phyloP scores from a whole-genome alignment of 2,113 vertebrate species.

The Tringa solitaria region DNA sequence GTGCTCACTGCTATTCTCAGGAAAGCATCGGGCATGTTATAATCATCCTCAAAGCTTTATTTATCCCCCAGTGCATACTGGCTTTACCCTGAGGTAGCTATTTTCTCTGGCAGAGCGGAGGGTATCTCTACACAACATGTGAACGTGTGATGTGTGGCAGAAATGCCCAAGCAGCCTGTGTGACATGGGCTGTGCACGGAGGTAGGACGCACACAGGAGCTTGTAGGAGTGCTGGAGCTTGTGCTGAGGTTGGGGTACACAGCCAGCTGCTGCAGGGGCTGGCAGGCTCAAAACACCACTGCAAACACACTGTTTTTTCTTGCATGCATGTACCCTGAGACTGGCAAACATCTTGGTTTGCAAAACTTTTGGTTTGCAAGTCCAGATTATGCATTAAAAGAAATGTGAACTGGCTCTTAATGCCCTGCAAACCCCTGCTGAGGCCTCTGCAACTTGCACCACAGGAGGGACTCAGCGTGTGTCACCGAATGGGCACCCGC shows the following conservation, averaged over 20 bases:
- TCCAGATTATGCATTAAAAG: neutral
- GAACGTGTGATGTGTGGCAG: rapidly evolving
- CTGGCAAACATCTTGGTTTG: neutral
- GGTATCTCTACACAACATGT: rapidly evolving
- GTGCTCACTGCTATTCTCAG: neutral
- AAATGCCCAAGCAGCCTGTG: neutral
- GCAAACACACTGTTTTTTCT: neutral
- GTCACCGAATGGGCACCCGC: rapidly evolving
- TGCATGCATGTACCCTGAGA: too few relatives aligned
- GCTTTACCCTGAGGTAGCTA: neutral
- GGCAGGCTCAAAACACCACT: neutral
- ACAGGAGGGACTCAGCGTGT: neutral
- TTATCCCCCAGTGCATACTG: too few relatives aligned
- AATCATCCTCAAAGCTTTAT: neutral
- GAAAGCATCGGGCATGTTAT: neutral
- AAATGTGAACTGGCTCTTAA: neutral
- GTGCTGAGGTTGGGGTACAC: too few relatives aligned
- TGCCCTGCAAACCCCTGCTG: neutral
- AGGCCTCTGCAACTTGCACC: neutral
- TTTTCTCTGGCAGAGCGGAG: neutral
- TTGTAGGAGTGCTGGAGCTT: neutral
- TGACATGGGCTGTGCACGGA: rapidly evolving
- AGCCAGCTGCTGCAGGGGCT: neutral
- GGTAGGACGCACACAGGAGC: neutral
- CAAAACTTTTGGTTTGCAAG: neutral